Evolutionary conservation across 2,113 vertebrate species (phyloP).

Genomic region (Mungos mungo): DNA sequence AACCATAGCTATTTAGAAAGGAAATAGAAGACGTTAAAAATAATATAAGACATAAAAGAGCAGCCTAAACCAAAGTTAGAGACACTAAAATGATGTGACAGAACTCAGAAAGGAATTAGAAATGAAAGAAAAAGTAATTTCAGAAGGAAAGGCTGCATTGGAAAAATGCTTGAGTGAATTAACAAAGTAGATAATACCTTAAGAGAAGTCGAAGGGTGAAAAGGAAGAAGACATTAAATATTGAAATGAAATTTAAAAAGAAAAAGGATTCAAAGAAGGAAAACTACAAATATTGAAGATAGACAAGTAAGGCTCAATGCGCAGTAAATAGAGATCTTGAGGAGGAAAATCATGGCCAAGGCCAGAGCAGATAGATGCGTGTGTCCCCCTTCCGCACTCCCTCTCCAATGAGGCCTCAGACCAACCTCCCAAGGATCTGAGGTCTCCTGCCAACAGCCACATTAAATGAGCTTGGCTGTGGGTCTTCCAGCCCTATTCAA

Average conservation of each 20-base stretch:
- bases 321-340: background rate
- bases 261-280: slow-evolving; percentile 25
- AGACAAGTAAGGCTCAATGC: background rate
- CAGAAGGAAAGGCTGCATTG: background rate
- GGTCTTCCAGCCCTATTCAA: background rate
- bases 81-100: background rate
- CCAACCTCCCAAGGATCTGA: background rate
- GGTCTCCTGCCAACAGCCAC: background rate
- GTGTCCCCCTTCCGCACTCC: too few species aligned
- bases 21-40: slow-evolving; percentile 21
- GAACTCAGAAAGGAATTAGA: slow-evolving; percentile 22
- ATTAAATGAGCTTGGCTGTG: background rate
- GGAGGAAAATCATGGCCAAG: background rate
- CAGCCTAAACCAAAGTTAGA: slow-evolving; percentile 19
- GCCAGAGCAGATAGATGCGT: background rate
- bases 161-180: background rate
- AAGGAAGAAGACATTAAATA: background rate
- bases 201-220: background rate
- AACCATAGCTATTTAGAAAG: background rate
- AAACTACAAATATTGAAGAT: slow-evolving; percentile 4
- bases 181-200: background rate
- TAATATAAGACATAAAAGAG: slow-evolving; percentile 33
- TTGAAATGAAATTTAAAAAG: background rate
- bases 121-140: slow-evolving; percentile 36
- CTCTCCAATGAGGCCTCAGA: background rate